Evolutionary conservation across 2,113 vertebrate genomes (phyloP).

Genomic region (Alaudala cheleensis): DNA sequence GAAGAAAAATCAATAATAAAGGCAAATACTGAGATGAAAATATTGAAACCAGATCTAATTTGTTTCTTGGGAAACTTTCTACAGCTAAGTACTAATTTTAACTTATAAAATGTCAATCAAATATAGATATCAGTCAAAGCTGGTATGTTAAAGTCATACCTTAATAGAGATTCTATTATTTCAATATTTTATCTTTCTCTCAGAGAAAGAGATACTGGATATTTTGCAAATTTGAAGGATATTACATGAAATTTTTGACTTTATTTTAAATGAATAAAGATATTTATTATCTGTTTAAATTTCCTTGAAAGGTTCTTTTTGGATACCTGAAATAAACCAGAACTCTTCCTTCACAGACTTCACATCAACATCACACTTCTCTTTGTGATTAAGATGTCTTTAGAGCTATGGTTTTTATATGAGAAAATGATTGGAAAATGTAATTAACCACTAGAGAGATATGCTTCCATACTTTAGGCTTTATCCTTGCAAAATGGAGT

Average conservation of each 20-base stretch:
- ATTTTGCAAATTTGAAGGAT: not conserved
- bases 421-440: not conserved
- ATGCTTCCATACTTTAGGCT: not conserved
- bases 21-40: not conserved
- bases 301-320: not conserved
- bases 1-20: not conserved
- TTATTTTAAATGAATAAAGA: not conserved
- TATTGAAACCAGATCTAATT: not conserved
- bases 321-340: not conserved
- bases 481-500: not conserved
- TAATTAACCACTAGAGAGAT: not conserved
- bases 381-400: not conserved
- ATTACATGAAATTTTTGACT: not conserved
- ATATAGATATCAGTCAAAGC: not conserved
- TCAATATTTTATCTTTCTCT: not conserved
- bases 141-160: not conserved
- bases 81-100: not conserved
- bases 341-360: not conserved
- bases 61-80: not conserved
- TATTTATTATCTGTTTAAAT: not conserved
- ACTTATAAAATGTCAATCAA: not conserved
- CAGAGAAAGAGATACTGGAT: not conserved
- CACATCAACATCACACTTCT: not conserved
- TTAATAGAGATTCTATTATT: not conserved
- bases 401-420: not conserved